phyloP scores from a whole-genome alignment of 2,797 vertebrate genomes.

The Bovichtus diacanthus region DNA sequence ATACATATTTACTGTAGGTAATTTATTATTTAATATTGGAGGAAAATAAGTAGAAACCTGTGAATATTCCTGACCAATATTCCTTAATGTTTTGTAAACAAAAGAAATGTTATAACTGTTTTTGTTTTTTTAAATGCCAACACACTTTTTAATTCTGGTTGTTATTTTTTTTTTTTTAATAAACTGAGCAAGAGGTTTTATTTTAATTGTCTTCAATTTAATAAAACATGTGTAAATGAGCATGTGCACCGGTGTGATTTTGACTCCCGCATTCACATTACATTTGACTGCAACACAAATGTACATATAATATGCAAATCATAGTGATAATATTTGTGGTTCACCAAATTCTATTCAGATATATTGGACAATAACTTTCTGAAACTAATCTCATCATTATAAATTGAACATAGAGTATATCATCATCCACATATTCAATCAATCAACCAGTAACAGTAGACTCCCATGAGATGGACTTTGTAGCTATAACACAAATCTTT shows the following conservation, averaged over 20 bases:
- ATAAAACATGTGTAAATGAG: slow-evolving; percentile 61
- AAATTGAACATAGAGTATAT: slow-evolving; percentile 3
- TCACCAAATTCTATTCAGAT: background rate
- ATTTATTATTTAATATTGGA: slow-evolving; percentile 74
- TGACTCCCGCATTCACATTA: background rate
- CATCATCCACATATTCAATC: background rate
- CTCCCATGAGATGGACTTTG: background rate
- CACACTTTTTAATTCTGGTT: slow-evolving; percentile 47
- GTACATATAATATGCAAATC: background rate
- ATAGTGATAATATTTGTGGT: background rate
- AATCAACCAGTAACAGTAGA: background rate
- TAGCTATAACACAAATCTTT: background rate
- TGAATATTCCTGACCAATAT: slow-evolving; percentile 47
- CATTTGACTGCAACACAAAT: background rate
- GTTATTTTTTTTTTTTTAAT: slow-evolving; percentile 47
- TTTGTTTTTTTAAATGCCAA: slow-evolving; percentile 51
- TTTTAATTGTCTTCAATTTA: slow-evolving; percentile 58
- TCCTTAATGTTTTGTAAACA: slow-evolving; percentile 63
- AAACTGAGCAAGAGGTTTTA: slow-evolving; percentile 30
- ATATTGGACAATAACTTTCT: background rate
- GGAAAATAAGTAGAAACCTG: slow-evolving; percentile 23
- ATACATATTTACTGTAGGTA: slow-evolving; percentile 52
- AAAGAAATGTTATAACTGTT: slow-evolving; percentile 45
- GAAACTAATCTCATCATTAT: background rate
- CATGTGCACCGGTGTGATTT: background rate